Evolutionary conservation across 1,140 invertebrate genomes (phyloP), one percentile per base, ranked within the genome.

Genomic region (Contarinia nasturtii): DNA sequence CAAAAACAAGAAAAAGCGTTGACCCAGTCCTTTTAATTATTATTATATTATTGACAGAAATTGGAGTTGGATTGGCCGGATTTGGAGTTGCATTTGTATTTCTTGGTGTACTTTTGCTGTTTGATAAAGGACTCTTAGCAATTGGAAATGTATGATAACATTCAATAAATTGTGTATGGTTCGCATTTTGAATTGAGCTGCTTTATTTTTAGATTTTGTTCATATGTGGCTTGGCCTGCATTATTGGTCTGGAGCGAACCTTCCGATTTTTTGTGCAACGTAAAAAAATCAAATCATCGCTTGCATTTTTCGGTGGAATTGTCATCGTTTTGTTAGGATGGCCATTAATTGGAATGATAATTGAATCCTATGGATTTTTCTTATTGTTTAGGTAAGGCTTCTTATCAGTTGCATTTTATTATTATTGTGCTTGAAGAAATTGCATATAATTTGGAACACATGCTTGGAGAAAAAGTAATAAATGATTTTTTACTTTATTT

Each of bases 261-360:
- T 82, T 97, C 55, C 78, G 85, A 58, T 99, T 99, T 63, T 99
- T 99, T 69, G 98, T 99, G 65, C 94, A 98, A 74, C 69, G 78
- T 48, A 92, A 98, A 61, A 99, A 98, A 77, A 64, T 91, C 5
- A 93, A 86, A 74, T 94, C 85, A 1, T 88, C 89, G 8, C 65
- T 76, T 8, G 79, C 87, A 12, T 99, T 98, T 67, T 87, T 98
- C 61, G 86, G 90, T 17, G 96, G 96, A 7, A 90, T 99, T 53
- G 65, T 84, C 5, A 73, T 97, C 45, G 93, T 99, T 19, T 68
- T 99, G n/a, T 58, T 96, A 38, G 94, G 95, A 36, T 98, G 86
- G 80, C 93, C 95, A 2, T 68, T 98, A 44, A 65, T 97, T 54
- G 95, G 95, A 48, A 98, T 98, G 86, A 73, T 92, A 42, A 72